Evolutionary conservation across 2,888 invertebrate genomes (phyloP), one percentile per base, ranked within the genome.

Genomic region (Andrena dorsata): DNA sequence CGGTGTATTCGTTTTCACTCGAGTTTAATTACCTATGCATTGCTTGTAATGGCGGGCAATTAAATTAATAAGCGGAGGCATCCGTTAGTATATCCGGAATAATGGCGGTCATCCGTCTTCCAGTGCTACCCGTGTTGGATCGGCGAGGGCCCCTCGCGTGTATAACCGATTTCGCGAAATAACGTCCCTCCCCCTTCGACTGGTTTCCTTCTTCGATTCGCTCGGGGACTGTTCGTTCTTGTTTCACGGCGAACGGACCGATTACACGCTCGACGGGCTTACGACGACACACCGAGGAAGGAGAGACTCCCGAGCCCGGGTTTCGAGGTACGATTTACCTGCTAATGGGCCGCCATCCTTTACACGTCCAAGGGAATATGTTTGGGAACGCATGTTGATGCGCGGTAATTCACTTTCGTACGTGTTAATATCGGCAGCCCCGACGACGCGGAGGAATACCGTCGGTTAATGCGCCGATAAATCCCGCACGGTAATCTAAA

Each of bases 51-150:
- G 91, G 90, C 88, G 84, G 86, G 88, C 92, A 90, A 92, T 92
- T 92, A 92, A 92, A 92, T 90, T 92, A 92, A 92, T 92, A 92
- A 92, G 90, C 90, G 72, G 58, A 84, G 87, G 87, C 89, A 92
- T 92, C 89, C 82, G 91, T 91, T 90, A 88, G 89, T 89, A 88
- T 90, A 91, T 92, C 87, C 86, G 82, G 79, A 89, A 89, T 92
- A 92, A 92, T 90, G 91, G 90, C 89, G 85, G 83, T 80, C 90
- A 92, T 92, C 87, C 85, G 88, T 92, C 90, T 91, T 89, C 69
- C 71, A 23, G 72, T 73, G 91, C 91, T 91, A 92, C 92, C 92
- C 85, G 82, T 82, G 73, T 70, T 90, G 87, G 88, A 87, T 83
- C 80, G 51, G 35, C 70, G 65, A 10, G 70, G 16, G 68, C 41